Percentiles rank a stretch among this genome's conserved stretches.
These are phyloP conservation scores for Strigamia transsilvanica DNA, from an alignment of 2,888 invertebrate genomes.

Conservation along the genomic window DNA sequence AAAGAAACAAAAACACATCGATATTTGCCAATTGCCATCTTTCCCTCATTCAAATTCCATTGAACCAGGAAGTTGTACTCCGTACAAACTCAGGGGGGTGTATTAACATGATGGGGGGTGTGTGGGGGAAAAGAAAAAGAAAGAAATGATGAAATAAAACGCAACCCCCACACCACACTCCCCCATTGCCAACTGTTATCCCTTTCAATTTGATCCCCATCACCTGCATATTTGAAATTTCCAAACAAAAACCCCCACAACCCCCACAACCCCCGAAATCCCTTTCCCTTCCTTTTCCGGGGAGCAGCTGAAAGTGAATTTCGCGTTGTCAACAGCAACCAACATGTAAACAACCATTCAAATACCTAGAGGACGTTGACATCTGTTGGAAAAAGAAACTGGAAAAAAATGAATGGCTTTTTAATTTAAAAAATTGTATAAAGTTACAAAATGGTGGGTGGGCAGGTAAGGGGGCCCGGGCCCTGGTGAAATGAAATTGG, in stretches of 20 bases:
- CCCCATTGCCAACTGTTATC: not conserved
- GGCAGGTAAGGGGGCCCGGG: no score
- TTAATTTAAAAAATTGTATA: no score
- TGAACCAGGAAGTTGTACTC: conserved; percentile 19
- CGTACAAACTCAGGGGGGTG: not conserved
- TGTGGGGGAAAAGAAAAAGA: no score
- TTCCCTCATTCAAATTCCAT: not conserved
- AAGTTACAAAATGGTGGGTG: no score
- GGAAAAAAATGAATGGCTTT: not conserved
- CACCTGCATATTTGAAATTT: conserved; percentile 13
- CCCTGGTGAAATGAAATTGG: no score
- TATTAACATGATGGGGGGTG: not conserved
- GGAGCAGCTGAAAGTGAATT: conserved; percentile 38
- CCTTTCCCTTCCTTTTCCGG: conserved; percentile 13
- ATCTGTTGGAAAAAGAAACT: not conserved
- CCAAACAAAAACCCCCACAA: no score
- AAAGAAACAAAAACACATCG: no score
- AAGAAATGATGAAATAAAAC: conserved; percentile 1
- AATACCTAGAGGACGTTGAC: conserved; percentile 5
- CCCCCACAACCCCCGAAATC: not conserved
- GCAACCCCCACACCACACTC: not conserved
- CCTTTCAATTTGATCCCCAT: conserved; percentile 32
- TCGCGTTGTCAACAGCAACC: conserved; percentile 2
- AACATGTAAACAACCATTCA: conserved; percentile 7
- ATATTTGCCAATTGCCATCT: not conserved